A percentile compares a stretch with the other conserved stretches of the same genome.
phyloP scores from a whole-genome alignment of 2,888 invertebrate species.

The Pheosia gnoma region DNA sequence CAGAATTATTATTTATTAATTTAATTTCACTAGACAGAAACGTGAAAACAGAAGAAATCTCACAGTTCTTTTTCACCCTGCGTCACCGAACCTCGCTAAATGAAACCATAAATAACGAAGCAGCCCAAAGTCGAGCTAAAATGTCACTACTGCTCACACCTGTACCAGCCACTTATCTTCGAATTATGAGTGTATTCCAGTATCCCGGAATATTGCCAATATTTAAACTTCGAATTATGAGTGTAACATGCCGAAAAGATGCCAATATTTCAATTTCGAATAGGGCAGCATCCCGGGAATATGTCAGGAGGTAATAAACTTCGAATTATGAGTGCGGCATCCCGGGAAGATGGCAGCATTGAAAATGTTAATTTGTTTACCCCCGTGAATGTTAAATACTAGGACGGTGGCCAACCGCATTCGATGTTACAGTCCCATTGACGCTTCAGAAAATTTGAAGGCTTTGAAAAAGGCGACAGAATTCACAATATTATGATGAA shows the following conservation, averaged over 20 bases:
- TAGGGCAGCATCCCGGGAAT: conserved; percentile 33
- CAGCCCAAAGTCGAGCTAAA: conserved; percentile 6
- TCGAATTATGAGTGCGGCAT: conserved; percentile 39
- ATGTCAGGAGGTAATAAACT: conserved; percentile 18
- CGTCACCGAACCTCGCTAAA: conserved; percentile 9
- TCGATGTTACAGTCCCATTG: conserved; percentile 46
- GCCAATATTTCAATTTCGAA: conserved; percentile 29
- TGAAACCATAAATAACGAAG: conserved; percentile 25
- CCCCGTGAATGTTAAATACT: conserved; percentile 48
- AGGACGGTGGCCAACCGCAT: conserved; percentile 39
- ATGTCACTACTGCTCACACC: conserved; percentile 14
- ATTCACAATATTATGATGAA: too few relatives aligned
- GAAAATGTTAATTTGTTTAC: conserved; percentile 52
- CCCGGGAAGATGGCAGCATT: conserved; percentile 34
- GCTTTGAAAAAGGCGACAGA: neutral
- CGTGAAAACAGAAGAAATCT: neutral
- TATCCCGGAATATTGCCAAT: too few relatives aligned
- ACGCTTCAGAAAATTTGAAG: conserved; percentile 23
- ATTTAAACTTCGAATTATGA: conserved; percentile 13
- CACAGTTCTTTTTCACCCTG: neutral
- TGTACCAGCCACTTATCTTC: conserved; percentile 30
- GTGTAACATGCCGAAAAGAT: conserved; percentile 32
- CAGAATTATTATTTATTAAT: too few relatives aligned
- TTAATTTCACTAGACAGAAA: too few relatives aligned
- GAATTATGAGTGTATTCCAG: conserved; percentile 30